phyloP scores from a whole-genome alignment of 2,888 invertebrate genomes.

The Polietes domitor region DNA sequence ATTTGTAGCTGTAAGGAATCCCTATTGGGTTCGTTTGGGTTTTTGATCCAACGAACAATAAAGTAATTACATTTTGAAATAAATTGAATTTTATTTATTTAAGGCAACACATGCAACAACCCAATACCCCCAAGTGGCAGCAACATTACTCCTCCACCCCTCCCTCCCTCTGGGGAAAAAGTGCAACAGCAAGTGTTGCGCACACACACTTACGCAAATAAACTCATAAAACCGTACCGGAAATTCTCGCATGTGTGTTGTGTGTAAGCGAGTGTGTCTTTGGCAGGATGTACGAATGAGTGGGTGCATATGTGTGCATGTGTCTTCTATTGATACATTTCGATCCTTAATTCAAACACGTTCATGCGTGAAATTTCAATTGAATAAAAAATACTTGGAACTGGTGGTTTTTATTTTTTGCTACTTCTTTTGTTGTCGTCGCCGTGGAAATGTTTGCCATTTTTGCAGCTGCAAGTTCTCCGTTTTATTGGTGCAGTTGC shows the following conservation, averaged over 20 bases:
- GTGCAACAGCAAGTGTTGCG: no score
- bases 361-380: slow-evolving; percentile 28
- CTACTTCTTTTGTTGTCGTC: neutral
- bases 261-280: neutral
- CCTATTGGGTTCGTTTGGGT: no score
- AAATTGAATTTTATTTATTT: slow-evolving; percentile 40
- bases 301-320: neutral
- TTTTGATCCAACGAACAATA: neutral
- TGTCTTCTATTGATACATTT: slow-evolving; percentile 17
- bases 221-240: neutral
- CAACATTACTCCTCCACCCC: no score
- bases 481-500: slow-evolving; percentile 2
- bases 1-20: no score
- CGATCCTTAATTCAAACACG: slow-evolving; percentile 13
- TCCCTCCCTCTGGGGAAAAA: no score
- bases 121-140: neutral
- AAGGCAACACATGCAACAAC: neutral
- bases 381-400: slow-evolving; percentile 10
- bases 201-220: no score
- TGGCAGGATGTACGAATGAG: neutral
- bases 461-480: neutral
- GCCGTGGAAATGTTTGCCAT: neutral
- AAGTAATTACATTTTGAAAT: slow-evolving; percentile 12
- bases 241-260: neutral
- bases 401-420: slow-evolving; percentile 1